A percentile compares a stretch with the other conserved stretches of the same genome.
These are phyloP conservation scores for Caenorhabditis latens DNA, from an alignment of 1,140 invertebrate genomes.

Conservation along the genomic window DNA sequence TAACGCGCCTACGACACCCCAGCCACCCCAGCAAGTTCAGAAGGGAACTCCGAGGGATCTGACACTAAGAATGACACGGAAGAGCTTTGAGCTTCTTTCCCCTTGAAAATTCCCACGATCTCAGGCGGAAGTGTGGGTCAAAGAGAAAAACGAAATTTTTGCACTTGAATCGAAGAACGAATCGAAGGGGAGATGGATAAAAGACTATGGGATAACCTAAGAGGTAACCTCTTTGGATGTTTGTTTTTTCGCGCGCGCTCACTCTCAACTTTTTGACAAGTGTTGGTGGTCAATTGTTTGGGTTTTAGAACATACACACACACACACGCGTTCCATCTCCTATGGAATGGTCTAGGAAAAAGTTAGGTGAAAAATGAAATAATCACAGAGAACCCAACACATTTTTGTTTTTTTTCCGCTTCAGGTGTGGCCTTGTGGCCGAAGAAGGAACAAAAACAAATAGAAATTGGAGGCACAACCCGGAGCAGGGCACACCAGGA, in stretches of 20 bases:
- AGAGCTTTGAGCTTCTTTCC: background rate
- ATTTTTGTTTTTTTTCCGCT: background rate
- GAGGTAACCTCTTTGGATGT: constrained; percentile 1
- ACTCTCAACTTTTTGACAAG: background rate
- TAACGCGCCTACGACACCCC: too few relatives aligned
- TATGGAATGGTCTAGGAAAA: background rate
- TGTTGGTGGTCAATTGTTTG: constrained; percentile 1
- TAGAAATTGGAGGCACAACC: constrained; percentile 10
- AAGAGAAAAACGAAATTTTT: background rate
- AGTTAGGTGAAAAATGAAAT: background rate
- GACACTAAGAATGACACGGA: background rate
- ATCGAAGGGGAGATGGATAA: background rate
- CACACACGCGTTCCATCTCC: background rate
- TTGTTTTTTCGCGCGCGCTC: constrained; percentile 19
- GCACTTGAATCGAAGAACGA: constrained; percentile 1
- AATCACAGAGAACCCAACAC: background rate
- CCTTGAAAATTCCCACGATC: constrained; percentile 3
- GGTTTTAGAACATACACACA: background rate
- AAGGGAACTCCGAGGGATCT: too few relatives aligned
- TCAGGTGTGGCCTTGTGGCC: background rate
- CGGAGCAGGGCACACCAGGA: background rate
- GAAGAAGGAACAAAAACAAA: constrained; percentile 32
- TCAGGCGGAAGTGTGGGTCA: background rate
- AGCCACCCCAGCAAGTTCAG: too few relatives aligned
- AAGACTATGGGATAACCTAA: background rate